Base-by-base conservation (phyloP, 2,888 invertebrate genomes). In the Nemotelus pantherinus region DNA sequence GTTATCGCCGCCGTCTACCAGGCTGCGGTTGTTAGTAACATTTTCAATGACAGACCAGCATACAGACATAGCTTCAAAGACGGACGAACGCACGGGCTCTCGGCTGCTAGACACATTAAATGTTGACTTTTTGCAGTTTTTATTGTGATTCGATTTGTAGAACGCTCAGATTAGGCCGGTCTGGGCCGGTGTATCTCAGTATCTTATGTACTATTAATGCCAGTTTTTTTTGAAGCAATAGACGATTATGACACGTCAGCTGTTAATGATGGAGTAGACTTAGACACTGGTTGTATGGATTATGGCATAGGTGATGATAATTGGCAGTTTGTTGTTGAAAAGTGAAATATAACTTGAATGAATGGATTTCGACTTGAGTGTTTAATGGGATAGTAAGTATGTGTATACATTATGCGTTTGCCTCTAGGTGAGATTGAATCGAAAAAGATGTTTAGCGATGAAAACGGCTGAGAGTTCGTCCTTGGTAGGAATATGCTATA, bases 21-120 rank as follows among this genome's bases (percentile, higher is more conserved):
- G 43, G 55, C 70, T 70, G 25, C 25, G 25, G 25, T 25, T 25
- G 25, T 25, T 70, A 53, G 7, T 41, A 65, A 39, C 55, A 70
- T 70, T 70, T 70, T 70, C 70, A 70, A 70, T 70, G 70, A 70
- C 43, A 44, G 70, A 70, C 55, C 55, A 70, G 53, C 55, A 25
- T 25, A 25, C 25, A 25, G 25, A 25, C 25, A 41, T 53, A 50
- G 53, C 25, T 44, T 70, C 55, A 70, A 70, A 70, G 70, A 70
- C 70, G 53, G 53, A 25, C 25, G 25, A 25, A 25, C 25, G 25
- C 25, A 25, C 25, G 25, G 25, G 25, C 25, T 25, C 3, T 39
- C 55, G 43, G n/a, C 50, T 41, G 55, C 70, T 55, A 70, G 41
- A 53, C 47, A 70, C 10, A 3, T 70, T 45, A 6, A 68, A 48